These are phyloP conservation scores for Cyanoderma ruficeps DNA, from an alignment of 2,113 vertebrate genomes.

Conservation along the genomic window DNA sequence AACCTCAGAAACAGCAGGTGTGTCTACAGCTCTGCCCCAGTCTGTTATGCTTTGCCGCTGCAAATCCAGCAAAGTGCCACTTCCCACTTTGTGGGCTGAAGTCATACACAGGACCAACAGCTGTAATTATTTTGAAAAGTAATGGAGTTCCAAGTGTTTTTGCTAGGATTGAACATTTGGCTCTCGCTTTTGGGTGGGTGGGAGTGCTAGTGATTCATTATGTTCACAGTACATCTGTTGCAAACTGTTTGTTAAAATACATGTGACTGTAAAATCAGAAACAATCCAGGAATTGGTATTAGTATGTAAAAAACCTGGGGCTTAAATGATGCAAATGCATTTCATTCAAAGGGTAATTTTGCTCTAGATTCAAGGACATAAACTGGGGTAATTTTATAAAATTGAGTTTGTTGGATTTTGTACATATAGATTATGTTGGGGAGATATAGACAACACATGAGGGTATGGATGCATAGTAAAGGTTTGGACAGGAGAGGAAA, in stretches of 20 bases:
- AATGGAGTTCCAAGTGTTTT: background rate
- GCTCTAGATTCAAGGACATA: background rate
- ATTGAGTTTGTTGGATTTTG: background rate
- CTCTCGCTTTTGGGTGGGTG: background rate
- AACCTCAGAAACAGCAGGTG: background rate
- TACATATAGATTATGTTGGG: fast-evolving
- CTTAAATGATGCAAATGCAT: background rate
- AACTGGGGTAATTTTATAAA: background rate
- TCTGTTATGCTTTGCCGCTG: background rate
- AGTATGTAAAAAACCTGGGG: fast-evolving
- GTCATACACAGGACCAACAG: background rate
- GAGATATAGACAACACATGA: fast-evolving
- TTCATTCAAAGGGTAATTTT: background rate
- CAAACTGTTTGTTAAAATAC: background rate
- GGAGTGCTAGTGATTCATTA: background rate
- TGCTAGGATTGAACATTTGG: background rate
- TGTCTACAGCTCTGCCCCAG: background rate
- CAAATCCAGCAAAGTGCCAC: background rate
- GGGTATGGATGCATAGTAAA: background rate
- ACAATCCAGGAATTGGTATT: background rate
- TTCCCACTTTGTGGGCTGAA: background rate
- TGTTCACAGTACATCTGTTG: fast-evolving
- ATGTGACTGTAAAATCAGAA: background rate
- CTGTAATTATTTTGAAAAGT: background rate
- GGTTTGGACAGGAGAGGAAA: background rate